Evolutionary conservation across 2,113 vertebrate genomes (phyloP).

Genomic region (Clarias batrachus): DNA sequence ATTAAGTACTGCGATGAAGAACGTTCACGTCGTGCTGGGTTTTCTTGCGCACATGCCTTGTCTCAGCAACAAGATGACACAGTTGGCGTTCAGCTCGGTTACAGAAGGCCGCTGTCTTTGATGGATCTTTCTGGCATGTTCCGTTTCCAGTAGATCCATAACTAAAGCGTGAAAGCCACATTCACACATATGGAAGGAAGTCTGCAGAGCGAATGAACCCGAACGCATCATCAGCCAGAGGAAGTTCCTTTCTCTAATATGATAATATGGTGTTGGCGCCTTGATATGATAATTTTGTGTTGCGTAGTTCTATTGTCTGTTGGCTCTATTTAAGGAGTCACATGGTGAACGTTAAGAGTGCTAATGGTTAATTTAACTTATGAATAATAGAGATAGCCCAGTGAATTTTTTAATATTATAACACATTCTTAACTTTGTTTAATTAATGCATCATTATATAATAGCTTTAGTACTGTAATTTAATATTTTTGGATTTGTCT

Average conservation of each 20-base stretch:
- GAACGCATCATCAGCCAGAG: background rate
- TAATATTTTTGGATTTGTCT: background rate
- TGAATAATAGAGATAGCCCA: background rate
- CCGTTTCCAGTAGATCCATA: constrained; percentile 14
- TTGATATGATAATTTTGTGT: constrained; percentile 42
- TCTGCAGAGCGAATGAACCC: constrained; percentile 1
- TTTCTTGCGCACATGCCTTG: background rate
- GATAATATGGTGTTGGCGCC: constrained; percentile 30
- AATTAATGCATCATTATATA: background rate
- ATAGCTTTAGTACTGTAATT: background rate
- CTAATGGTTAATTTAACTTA: background rate
- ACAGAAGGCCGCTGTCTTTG: constrained; percentile 20
- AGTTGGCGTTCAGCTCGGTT: constrained; percentile 16
- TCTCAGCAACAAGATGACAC: constrained; percentile 8
- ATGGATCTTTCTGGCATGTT: background rate
- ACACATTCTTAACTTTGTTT: background rate
- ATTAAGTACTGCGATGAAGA: background rate
- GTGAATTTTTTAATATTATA: background rate
- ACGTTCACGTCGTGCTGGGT: background rate
- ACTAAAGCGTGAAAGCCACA: constrained; percentile 3
- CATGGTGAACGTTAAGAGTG: background rate
- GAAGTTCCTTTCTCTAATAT: constrained; percentile 38
- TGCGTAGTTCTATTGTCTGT: constrained; percentile 22
- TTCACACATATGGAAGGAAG: constrained; percentile 6
- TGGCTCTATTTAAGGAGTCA: constrained; percentile 21